Conservation (phyloP, 2,888 invertebrate species). For the Timema podura region DNA sequence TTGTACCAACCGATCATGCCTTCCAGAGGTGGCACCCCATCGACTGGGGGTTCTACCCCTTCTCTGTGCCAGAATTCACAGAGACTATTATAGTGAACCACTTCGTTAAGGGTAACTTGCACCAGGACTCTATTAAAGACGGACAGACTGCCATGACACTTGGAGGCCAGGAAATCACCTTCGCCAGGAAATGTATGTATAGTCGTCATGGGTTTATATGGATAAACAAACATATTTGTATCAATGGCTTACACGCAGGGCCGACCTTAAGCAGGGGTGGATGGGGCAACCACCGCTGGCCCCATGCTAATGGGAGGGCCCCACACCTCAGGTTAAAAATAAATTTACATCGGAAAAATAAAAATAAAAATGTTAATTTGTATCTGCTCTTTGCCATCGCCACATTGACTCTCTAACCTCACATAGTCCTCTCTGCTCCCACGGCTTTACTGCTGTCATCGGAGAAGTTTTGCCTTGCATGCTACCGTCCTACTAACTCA, state of each 20-base stretch:
- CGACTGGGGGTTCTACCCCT: conserved; percentile 66
- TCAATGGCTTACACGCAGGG: no score
- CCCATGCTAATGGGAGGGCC: not conserved
- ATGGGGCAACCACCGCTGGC: not conserved
- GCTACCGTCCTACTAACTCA: no score
- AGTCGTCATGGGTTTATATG: not conserved
- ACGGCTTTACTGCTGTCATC: no score
- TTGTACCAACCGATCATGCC: conserved; percentile 61
- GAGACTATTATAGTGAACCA: conserved; percentile 59
- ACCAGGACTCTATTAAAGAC: conserved; percentile 53
- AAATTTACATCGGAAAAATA: not conserved
- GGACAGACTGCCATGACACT: conserved; percentile 54
- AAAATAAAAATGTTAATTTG: not conserved
- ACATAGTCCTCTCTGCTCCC: no score
- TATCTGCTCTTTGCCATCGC: no score
- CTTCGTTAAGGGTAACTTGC: conserved; percentile 54
- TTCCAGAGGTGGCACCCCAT: conserved; percentile 66
- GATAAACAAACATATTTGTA: no score
- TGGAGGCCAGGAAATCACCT: conserved; percentile 55
- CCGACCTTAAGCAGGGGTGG: no score
- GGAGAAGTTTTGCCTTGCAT: no score
- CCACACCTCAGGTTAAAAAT: not conserved
- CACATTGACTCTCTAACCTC: no score
- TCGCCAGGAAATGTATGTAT: conserved; percentile 55
- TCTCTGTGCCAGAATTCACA: conserved; percentile 61